Base-by-base conservation (phyloP, 2,888 invertebrate genomes). In the Axea sp. region DNA sequence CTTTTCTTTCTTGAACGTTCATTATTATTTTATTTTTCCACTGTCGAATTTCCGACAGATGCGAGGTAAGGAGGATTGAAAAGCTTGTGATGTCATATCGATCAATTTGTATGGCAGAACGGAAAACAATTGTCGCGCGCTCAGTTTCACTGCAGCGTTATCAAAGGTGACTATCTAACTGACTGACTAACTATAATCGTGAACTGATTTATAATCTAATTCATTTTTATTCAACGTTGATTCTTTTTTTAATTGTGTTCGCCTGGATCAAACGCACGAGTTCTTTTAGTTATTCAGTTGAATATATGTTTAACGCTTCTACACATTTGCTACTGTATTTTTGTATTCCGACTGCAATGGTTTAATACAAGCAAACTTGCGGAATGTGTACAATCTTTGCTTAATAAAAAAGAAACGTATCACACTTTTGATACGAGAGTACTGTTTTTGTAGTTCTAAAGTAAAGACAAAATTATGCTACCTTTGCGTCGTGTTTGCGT, bases 31-130 rank as follows among this genome's bases (percentile, higher is more conserved):
- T 45, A 33, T 15, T 14, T 47, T 47, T 49, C 12, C 22, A 19
- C 8, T 31, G 33, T 49, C 49, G 12, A 49, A 49, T 49, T 49
- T 49, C 49, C 49, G 14, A n/a, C 49, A 49, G 33, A 49, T 33
- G 33, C 12, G 6, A 22, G 15, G 3, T 7, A 11, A 26, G 3
- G 11, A 37, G 28, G 28, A 53, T 53, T 17, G 28, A 53, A 24
- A 41, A 22, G 24, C 22, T 24, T 41, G 41, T 39, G n/a, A 33
- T 30, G 24, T 47, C 4, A 39, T 35, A 37, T 37, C 37, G 30
- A 65, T 65, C 53, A 39, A 47, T 57, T 47, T 11, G 9, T 28
- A 47, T 30, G 8, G 37, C 22, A 24, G 7, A 19, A 15, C n/a
- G n/a, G 3, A 35, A n/a, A 35, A 35, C 15, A 19, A 5, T 2